Base-by-base conservation (phyloP, 2,113 vertebrate genomes). In the Coregonus clupeaformis region DNA sequence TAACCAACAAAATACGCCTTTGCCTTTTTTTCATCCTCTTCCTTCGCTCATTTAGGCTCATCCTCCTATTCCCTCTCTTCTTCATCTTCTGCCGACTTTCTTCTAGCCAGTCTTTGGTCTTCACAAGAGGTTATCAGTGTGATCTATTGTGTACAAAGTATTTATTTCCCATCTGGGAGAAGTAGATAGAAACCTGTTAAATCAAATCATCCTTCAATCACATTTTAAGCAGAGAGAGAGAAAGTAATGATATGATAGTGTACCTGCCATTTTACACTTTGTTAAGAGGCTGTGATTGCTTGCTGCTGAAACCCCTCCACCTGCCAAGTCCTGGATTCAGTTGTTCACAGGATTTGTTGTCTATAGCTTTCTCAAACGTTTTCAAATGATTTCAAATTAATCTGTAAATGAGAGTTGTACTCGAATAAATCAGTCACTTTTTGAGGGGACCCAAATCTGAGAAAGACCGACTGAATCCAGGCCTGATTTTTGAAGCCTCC, bases 231-330 rank as follows among this genome's bases (percentile, higher is more conserved):
- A 30, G 24, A 73, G 60, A 62, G 60, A 62, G 68, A 84, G 60
- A 30, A 29, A 30, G 65, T 25, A 22, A 59, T 49, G 20, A 70
- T 71, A 62, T 80, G 9, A 55, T 82, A 80, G 66, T 74, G 45
- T 73, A 77, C 27, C 32, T 86, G 87, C 87, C 86, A 85, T 82
- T 79, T 67, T 52, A 49, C 32, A 73, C 30, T 76, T 57, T 25
- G 68, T 55, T 55, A 88, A 92, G 78, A 89, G 75, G 91, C 92
- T 93, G 89, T 94, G 93, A 90, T 93, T 94, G 95, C 95, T 95
- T 94, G 94, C 93, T 80, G 95, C 94, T 96, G 93, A 95, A 95
- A 92, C 94, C 94, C 79, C 95, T 94, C 95, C 96, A 96, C 96
- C 95, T 94, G 95, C 94, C 95, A 94, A 93, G 94, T 95, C 86